Evolutionary conservation across 2,797 vertebrate genomes (phyloP), one percentile per base, ranked within the genome.

Genomic region (Botia almorhae): DNA sequence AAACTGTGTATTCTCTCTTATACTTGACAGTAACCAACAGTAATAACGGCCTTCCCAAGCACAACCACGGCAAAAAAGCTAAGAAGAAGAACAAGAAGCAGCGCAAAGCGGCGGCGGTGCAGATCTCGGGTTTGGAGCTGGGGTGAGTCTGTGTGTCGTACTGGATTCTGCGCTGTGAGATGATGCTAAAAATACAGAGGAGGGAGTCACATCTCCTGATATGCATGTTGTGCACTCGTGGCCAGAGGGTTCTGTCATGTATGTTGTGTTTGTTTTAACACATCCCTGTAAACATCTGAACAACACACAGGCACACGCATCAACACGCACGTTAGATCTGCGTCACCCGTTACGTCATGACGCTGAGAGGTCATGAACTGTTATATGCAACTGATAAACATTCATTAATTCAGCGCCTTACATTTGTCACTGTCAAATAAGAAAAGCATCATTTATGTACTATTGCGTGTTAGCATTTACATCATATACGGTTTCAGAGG

Each of bases 51-150:
- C 86, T 87, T 83, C 81, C 90, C 17, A 81, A 88, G 26, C 26
- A 82, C 74, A 77, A 78, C 72, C 81, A 82, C 80, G 65, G 81
- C 33, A 94, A 93, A 83, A 95, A 93, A 39, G 86, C 88, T 23
- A 88, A 92, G 2, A 88, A 91, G 76, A 89, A 92, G 86, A 90
- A 88, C 53, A 94, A 93, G 69, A 94, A 92, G 76, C 85, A 94
- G 65, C 84, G 91, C 2, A 87, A 84, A 79, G 82, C 87, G 55
- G 78, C 80, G 72, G 61, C 85, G 50, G 90, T 90, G 0, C 90
- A 90, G 84, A 46, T 83, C 81, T 53, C 85, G 55, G 72, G 76
- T 69, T 71, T 88, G 74, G 86, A 86, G 50, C 82, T 87, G 48
- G 86, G 87, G 94, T 94, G 84, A 78, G 78, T 82, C 50, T 23